Evolutionary conservation across 2,888 invertebrate species (phyloP).

Genomic region (Cyclophora albipunctata): DNA sequence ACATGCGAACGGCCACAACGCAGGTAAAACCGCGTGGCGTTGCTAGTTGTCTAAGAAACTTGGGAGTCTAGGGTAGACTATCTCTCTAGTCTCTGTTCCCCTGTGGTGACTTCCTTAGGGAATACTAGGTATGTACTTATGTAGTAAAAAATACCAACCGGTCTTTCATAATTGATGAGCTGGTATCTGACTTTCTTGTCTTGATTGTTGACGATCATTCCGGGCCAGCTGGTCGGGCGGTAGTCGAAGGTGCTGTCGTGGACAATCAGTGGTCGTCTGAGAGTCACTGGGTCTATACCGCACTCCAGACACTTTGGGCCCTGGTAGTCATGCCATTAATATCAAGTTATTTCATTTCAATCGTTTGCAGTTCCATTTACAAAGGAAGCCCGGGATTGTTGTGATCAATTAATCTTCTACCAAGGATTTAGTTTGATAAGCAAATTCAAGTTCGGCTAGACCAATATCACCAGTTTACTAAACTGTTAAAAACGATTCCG

Average conservation of each 20-base stretch:
- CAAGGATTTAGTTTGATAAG: too few relatives aligned
- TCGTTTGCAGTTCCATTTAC: background rate
- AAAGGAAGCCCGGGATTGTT: background rate
- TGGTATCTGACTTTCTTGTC: slow-evolving; percentile 65
- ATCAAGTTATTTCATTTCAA: background rate
- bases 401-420: too few relatives aligned
- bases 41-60: too few relatives aligned
- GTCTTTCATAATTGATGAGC: slow-evolving; percentile 56
- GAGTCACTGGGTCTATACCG: slow-evolving; percentile 58
- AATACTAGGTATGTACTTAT: too few relatives aligned
- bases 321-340: slow-evolving; percentile 21
- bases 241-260: slow-evolving; percentile 65
- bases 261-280: slow-evolving; percentile 60
- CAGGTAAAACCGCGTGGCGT: too few relatives aligned
- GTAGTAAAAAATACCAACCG: slow-evolving; percentile 25
- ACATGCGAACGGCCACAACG: too few relatives aligned
- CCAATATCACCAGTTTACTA: background rate
- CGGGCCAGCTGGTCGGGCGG: slow-evolving; percentile 62
- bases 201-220: slow-evolving; percentile 60
- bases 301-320: slow-evolving; percentile 54
- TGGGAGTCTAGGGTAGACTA: too few relatives aligned
- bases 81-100: too few relatives aligned
- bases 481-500: background rate
- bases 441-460: too few relatives aligned
- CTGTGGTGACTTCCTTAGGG: too few relatives aligned